Percentiles rank a stretch among this genome's conserved stretches.
phyloP scores from a whole-genome alignment of 1,140 invertebrate genomes.

The Frieseomelitta varia region DNA sequence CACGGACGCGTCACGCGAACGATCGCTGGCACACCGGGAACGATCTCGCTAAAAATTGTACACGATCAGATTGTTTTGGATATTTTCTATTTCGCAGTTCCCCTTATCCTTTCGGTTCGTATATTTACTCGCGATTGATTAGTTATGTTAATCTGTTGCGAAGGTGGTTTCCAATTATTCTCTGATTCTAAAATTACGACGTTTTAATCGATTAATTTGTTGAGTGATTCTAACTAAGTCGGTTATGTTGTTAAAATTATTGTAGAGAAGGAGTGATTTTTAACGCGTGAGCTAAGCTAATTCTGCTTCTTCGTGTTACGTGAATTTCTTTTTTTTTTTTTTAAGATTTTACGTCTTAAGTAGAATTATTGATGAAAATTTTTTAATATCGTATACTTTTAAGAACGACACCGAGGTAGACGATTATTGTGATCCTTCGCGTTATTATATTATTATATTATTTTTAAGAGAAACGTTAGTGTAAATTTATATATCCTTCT shows the following conservation, averaged over 20 bases:
- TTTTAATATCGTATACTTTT: neutral
- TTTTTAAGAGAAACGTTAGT: constrained; percentile 5
- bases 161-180: too few species aligned
- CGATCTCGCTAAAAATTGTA: neutral
- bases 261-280: neutral
- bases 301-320: neutral
- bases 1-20: constrained; percentile 17
- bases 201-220: too few species aligned
- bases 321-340: neutral
- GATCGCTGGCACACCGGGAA: constrained; percentile 28
- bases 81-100: neutral
- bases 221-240: neutral
- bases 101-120: neutral
- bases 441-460: constrained; percentile 22
- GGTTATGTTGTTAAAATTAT: neutral
- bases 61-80: neutral
- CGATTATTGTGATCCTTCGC: neutral
- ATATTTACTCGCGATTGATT: too few species aligned
- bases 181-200: too few species aligned
- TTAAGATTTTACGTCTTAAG: neutral
- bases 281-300: neutral
- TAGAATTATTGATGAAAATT: neutral
- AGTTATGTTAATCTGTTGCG: too few species aligned
- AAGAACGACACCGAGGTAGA: neutral
- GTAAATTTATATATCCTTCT: neutral